Conservation (phyloP, 2,888 invertebrate species). For the Lepidochrysops patricia region DNA sequence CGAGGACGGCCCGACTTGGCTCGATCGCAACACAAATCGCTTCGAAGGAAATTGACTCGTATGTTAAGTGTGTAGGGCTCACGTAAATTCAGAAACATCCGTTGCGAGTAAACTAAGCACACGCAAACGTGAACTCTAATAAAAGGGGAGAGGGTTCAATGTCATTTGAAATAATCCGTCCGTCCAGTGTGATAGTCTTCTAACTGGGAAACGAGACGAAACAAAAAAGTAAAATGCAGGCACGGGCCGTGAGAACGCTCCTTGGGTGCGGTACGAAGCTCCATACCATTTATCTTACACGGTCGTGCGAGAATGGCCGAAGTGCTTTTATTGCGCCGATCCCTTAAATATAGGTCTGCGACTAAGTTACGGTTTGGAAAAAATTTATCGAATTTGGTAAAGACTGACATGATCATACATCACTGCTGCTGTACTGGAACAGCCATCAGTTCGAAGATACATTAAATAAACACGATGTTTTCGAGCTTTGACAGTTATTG, state of each 20-base stretch:
- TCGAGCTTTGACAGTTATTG: background rate
- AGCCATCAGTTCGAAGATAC: background rate
- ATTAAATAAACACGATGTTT: background rate
- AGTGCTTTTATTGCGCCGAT: slow-evolving; percentile 70
- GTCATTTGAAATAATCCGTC: background rate
- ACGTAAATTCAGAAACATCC: background rate
- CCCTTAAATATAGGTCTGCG: slow-evolving; percentile 68
- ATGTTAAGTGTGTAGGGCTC: background rate
- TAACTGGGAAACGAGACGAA: slow-evolving; percentile 65
- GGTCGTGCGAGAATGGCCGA: slow-evolving; percentile 70
- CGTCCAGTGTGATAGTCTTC: slow-evolving; percentile 26
- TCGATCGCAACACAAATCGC: background rate
- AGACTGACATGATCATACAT: background rate
- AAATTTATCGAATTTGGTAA: background rate
- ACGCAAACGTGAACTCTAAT: background rate
- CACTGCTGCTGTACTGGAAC: background rate
- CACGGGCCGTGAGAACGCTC: slow-evolving; percentile 73
- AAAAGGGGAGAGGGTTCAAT: background rate
- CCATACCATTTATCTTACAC: slow-evolving; percentile 70
- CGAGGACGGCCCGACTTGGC: slow-evolving; percentile 47
- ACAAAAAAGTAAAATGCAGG: slow-evolving; percentile 63
- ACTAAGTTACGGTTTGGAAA: slow-evolving; percentile 3
- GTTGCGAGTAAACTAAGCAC: background rate
- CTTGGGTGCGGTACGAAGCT: slow-evolving; percentile 45
- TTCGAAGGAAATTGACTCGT: background rate